Evolutionary conservation across 2,888 invertebrate species (phyloP), one percentile per base, ranked within the genome.

Genomic region (Erebia aethiops): DNA sequence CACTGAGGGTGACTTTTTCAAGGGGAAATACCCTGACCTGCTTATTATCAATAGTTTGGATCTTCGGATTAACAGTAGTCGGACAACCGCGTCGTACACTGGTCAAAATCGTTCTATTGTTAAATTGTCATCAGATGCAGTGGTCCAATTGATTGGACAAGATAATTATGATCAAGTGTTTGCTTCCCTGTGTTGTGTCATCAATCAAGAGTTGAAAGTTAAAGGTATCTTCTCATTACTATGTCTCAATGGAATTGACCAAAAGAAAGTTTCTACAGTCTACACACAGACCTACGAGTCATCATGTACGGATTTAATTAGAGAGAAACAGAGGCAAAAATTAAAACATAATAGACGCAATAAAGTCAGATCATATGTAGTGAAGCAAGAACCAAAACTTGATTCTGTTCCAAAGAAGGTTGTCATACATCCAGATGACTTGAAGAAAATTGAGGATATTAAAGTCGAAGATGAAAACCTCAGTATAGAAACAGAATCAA

Each of bases 91-190:
- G 0, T 79, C 78, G 14, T 89, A 81, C 57, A 76, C 73, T 5
- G 75, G 72, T 10, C 67, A 70, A 3, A 70, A 74, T 2, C 78
- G 75, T 0, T 35, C 75, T 0, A 69, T 77, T 1, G 18, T 75
- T 4, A 84, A 86, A 60, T 83, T 84, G 72, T 86, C 84, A 1
- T 92, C 92, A 0, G 88, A 88, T 2, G 79, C 77, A 26, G 72
- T 92, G 0, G 80, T 82, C 0, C 80, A 79, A n/a, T 14, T 89
- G 0, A 88, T 92, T 0, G 92, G 92, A 0, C 89, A 90, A 57
- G 81, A 81, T 0, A 88, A 87, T 52, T 92, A 90, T 64, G 86
- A 90, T 26, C 79, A 79, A 0, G 70, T 91, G 0, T 84, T 92
- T 1, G 79, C 84, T 8, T 86, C 88, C 0, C 35, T 92, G 5